Evolutionary conservation across 2,113 vertebrate species (phyloP).

Genomic region (Corythoichthys intestinalis): DNA sequence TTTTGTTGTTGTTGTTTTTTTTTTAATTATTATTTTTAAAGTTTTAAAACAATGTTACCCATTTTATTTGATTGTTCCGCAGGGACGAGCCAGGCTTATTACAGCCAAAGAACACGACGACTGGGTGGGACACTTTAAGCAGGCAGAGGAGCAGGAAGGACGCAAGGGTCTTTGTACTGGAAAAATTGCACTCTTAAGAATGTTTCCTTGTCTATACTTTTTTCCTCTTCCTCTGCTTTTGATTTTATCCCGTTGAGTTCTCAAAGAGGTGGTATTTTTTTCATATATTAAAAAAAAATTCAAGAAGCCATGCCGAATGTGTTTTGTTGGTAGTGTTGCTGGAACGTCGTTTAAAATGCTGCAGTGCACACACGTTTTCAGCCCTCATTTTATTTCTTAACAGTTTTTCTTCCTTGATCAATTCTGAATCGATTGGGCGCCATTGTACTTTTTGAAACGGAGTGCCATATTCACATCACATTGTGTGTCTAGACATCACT

Average conservation of each 20-base stretch:
- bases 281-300: constrained; percentile 48
- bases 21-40: background rate
- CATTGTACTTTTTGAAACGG: background rate
- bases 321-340: constrained; percentile 44
- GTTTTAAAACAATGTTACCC: background rate
- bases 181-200: constrained; percentile 75
- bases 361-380: constrained; percentile 35
- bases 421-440: background rate
- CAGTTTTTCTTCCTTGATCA: constrained; percentile 25
- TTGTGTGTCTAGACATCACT: no score
- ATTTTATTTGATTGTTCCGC: constrained; percentile 34
- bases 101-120: constrained; percentile 65
- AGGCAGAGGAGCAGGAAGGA: constrained; percentile 38
- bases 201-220: constrained; percentile 48
- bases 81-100: constrained; percentile 47
- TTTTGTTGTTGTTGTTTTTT: background rate
- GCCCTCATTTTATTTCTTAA: constrained; percentile 2
- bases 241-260: constrained; percentile 64
- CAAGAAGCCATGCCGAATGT: constrained; percentile 74
- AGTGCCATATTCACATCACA: background rate
- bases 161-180: constrained; percentile 39
- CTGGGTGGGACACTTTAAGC: constrained; percentile 46
- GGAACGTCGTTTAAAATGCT: constrained; percentile 43
- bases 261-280: constrained; percentile 71
- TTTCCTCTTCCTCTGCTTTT: constrained; percentile 45